A percentile compares a stretch with the other conserved stretches of the same genome.
Evolutionary conservation across 2,888 invertebrate genomes (phyloP).

Genomic region (Oasisia sp.): DNA sequence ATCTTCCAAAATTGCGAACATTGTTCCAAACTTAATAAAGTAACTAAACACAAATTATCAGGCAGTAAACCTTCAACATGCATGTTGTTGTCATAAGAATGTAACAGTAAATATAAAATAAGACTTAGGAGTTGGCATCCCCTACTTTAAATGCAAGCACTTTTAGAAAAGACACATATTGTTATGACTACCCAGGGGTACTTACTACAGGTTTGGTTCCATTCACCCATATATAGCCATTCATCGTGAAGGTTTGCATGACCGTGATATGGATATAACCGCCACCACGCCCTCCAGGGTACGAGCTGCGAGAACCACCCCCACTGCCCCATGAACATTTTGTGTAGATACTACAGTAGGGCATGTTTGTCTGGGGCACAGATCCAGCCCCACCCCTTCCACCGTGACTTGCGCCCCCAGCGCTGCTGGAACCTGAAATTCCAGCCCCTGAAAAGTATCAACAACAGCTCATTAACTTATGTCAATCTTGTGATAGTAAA

Average conservation of each 20-base stretch:
- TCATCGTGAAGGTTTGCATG: background rate
- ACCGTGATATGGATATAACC: conserved; percentile 42
- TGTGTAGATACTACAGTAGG: conserved; percentile 45
- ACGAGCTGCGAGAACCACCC: conserved; percentile 42
- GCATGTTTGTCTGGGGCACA: conserved; percentile 32
- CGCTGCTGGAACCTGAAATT: background rate
- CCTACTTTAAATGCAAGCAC: no score
- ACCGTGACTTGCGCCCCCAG: conserved; percentile 38
- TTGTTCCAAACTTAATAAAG: no score
- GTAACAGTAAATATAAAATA: no score
- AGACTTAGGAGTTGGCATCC: no score
- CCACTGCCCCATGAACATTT: conserved; percentile 46
- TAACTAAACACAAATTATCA: no score
- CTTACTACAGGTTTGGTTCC: conserved; percentile 32
- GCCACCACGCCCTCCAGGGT: conserved; percentile 49
- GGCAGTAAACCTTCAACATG: no score
- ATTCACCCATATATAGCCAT: conserved; percentile 25
- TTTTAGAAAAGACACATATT: no score
- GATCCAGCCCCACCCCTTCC: conserved; percentile 46
- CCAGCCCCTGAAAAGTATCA: conserved; percentile 5
- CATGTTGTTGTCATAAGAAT: no score
- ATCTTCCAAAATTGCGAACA: no score
- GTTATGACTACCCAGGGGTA: no score
- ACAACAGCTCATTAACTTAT: background rate
- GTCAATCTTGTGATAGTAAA: background rate